Evolutionary conservation across 1,140 invertebrate genomes (phyloP).

Genomic region (Pseudomyrmex cubaensis): DNA sequence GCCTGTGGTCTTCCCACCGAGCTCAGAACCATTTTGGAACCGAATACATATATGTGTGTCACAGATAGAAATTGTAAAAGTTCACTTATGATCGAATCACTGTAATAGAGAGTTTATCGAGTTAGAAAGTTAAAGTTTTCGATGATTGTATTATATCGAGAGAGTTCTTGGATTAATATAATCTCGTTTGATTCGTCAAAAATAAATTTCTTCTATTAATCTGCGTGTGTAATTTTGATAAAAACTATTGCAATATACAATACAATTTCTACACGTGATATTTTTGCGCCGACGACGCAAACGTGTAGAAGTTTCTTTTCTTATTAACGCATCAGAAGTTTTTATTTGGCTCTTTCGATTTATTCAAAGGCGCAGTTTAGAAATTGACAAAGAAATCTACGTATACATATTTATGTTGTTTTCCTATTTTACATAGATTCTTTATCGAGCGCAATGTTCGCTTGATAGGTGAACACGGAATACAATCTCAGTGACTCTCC

Average conservation of each 20-base stretch:
- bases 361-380: background rate
- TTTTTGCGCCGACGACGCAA: no score
- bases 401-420: no score
- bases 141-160: no score
- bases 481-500: background rate
- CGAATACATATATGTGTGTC: background rate
- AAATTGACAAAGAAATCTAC: no score
- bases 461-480: background rate
- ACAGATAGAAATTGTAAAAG: no score
- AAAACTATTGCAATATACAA: constrained; percentile 4
- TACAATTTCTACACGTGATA: background rate
- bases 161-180: no score
- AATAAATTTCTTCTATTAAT: background rate
- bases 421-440: background rate
- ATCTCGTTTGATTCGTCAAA: background rate
- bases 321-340: background rate
- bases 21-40: background rate
- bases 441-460: background rate
- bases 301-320: background rate
- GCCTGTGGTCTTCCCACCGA: constrained; percentile 26
- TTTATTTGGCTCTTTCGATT: background rate
- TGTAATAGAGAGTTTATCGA: background rate
- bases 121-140: background rate
- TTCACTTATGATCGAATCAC: no score
- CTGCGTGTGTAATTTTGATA: background rate